Evolutionary conservation across 2,113 vertebrate genomes (phyloP).

Genomic region (Bettongia penicillata): DNA sequence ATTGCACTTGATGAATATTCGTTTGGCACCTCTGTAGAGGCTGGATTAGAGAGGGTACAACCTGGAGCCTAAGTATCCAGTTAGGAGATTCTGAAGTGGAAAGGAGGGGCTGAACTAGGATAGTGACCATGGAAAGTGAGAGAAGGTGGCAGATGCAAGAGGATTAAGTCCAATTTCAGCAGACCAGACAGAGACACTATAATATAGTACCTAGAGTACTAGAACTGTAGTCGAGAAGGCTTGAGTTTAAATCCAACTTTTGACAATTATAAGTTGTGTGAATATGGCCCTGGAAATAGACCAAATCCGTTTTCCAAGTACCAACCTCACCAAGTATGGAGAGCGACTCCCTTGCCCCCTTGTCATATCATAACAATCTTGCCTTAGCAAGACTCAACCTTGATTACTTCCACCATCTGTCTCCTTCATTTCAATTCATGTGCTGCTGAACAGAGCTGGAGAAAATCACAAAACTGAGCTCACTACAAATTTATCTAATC

Average conservation of each 20-base stretch:
- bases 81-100: background rate
- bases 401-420: conserved; percentile 2
- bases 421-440: conserved; percentile 2
- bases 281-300: background rate
- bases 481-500: background rate
- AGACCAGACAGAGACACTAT: background rate
- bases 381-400: background rate
- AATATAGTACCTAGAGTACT: background rate
- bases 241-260: background rate
- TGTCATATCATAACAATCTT: background rate
- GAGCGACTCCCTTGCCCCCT: background rate
- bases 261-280: background rate
- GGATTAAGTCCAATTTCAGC: background rate
- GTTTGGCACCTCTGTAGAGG: background rate
- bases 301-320: background rate
- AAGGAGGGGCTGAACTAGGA: background rate
- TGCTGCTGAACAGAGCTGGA: background rate
- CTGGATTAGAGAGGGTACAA: background rate
- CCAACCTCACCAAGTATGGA: background rate
- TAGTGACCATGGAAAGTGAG: background rate
- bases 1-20: background rate
- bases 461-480: background rate
- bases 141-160: background rate
- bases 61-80: background rate
- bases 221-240: background rate